Conservation (phyloP, 2,888 invertebrate genomes). For the Aporophyla lueneburgensis region DNA sequence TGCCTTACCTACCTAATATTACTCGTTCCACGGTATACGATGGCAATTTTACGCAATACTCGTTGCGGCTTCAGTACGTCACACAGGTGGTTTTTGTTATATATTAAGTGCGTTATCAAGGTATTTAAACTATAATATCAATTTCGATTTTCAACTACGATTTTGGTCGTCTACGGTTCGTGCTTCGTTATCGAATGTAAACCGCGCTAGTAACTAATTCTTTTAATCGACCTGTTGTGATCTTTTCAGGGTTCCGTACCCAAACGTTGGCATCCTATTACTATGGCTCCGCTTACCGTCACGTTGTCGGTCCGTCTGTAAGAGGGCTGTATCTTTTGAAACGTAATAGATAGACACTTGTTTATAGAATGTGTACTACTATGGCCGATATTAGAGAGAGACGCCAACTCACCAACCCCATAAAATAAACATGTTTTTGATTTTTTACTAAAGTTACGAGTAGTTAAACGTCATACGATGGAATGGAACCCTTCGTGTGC, state of each 20-base stretch:
- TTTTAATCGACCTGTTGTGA: background rate
- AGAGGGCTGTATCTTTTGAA: no score
- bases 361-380: no score
- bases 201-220: background rate
- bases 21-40: conserved; percentile 71
- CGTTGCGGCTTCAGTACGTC: conserved; percentile 60
- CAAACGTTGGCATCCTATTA: no score
- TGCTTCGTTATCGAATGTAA: conserved; percentile 7
- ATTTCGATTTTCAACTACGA: conserved; percentile 1
- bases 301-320: no score
- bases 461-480: background rate
- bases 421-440: no score
- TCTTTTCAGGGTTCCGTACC: background rate
- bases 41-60: conserved; percentile 77
- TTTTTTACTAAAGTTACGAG: no score
- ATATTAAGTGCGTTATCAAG: conserved; percentile 43
- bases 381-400: no score
- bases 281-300: no score
- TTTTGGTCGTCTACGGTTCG: conserved; percentile 4
- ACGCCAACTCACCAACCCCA: no score
- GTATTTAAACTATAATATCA: conserved; percentile 18
- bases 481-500: background rate
- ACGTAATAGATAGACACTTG: no score
- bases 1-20: conserved; percentile 80
- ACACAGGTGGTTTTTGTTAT: conserved; percentile 66